phyloP scores from a whole-genome alignment of 2,888 invertebrate genomes.

The Perizoma affinitatum region DNA sequence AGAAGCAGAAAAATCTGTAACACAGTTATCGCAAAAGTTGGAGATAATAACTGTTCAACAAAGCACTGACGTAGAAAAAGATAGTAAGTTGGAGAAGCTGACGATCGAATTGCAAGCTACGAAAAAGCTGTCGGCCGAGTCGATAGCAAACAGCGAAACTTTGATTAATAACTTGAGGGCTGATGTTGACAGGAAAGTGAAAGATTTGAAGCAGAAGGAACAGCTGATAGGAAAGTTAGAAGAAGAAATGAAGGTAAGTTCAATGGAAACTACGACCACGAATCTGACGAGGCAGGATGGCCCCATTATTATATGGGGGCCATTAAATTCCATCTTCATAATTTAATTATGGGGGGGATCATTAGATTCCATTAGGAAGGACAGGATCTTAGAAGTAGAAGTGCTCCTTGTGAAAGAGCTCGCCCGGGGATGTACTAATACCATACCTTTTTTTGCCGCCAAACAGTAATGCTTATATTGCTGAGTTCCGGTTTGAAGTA shows the following conservation, averaged over 20 bases:
- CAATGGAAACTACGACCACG: too few species aligned
- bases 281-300: too few species aligned
- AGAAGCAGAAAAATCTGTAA: constrained; percentile 64
- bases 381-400: too few species aligned
- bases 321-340: too few species aligned
- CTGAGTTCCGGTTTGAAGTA: too few species aligned
- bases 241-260: constrained; percentile 71
- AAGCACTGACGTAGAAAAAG: constrained; percentile 67
- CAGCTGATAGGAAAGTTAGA: constrained; percentile 66
- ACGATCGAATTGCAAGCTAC: constrained; percentile 71
- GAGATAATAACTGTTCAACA: constrained; percentile 73
- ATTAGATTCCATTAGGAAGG: too few species aligned
- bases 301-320: too few species aligned
- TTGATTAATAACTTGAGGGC: constrained; percentile 64
- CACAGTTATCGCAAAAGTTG: constrained; percentile 71
- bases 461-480: too few species aligned
- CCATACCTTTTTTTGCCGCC: too few species aligned
- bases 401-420: too few species aligned
- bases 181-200: constrained; percentile 70
- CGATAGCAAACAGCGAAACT: constrained; percentile 64
- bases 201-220: constrained; percentile 69
- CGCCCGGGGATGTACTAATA: too few species aligned
- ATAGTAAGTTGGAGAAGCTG: constrained; percentile 71
- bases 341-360: too few species aligned
- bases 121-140: constrained; percentile 65